phyloP scores from a whole-genome alignment of 1,140 invertebrate genomes.

The Pomacea maculata region DNA sequence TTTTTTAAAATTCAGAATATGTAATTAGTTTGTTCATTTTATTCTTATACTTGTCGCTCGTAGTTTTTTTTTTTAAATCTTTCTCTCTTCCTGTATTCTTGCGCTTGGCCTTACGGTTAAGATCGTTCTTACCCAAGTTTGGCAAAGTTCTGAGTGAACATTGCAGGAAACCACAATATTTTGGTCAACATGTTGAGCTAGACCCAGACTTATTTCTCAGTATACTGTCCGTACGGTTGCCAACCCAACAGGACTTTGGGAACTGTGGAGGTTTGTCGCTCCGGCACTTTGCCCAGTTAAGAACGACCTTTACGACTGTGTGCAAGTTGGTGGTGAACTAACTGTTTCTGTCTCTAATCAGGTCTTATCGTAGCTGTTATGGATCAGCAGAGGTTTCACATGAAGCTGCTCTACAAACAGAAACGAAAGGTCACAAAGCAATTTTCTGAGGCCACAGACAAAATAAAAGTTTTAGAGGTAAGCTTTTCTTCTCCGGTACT shows the following conservation, averaged over 20 bases:
- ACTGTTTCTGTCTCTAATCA: slow-evolving; percentile 4
- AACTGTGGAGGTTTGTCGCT: not conserved
- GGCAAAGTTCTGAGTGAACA: too few species aligned
- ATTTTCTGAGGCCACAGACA: slow-evolving; percentile 29
- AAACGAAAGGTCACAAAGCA: slow-evolving; percentile 43
- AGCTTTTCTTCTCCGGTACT: not conserved
- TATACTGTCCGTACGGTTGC: not conserved
- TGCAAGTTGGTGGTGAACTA: not conserved
- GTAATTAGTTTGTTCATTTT: too few species aligned
- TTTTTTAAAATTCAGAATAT: too few species aligned
- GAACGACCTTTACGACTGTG: not conserved
- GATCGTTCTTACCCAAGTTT: too few species aligned
- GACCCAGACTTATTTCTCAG: not conserved
- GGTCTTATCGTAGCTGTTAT: slow-evolving; percentile 47
- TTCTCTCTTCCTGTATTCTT: too few species aligned
- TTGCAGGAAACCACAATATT: not conserved
- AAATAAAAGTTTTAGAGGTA: slow-evolving; percentile 39
- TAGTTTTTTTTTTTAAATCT: too few species aligned
- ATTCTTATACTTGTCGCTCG: too few species aligned
- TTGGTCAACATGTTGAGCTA: not conserved
- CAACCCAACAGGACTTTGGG: not conserved
- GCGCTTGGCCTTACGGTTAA: too few species aligned
- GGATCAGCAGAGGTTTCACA: slow-evolving; percentile 42
- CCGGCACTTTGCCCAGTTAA: too few species aligned
- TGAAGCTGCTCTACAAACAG: slow-evolving; percentile 49